A percentile compares a stretch with the other conserved stretches of the same genome.
These are phyloP conservation scores for Peromyscus polionotus DNA, from an alignment of 2,113 vertebrate species.

Conservation along the genomic window DNA sequence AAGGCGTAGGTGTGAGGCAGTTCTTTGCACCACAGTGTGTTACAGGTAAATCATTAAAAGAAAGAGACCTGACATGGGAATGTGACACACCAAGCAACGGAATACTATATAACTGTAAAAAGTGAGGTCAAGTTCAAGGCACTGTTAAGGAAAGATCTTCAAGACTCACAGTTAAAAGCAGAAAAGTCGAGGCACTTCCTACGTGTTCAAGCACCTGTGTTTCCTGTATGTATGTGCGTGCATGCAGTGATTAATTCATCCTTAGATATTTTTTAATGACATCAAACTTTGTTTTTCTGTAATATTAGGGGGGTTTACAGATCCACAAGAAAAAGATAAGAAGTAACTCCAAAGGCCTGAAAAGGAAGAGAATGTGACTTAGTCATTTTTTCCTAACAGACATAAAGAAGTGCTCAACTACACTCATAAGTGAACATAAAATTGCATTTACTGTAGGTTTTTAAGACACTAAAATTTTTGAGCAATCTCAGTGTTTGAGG, in stretches of 20 bases:
- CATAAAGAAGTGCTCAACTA: neutral
- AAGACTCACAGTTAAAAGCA: neutral
- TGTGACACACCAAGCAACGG: neutral
- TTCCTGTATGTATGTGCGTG: neutral
- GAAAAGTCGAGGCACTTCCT: neutral
- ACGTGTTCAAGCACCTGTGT: fast-evolving
- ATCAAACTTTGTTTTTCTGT: neutral
- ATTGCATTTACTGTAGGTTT: neutral
- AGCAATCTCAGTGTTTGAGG: neutral
- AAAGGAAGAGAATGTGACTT: neutral
- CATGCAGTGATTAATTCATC: neutral
- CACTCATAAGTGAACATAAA: constrained; percentile 35
- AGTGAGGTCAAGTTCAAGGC: neutral
- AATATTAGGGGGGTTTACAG: neutral
- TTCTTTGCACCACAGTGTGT: neutral
- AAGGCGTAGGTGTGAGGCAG: neutral
- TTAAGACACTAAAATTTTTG: constrained; percentile 25
- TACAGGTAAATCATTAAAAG: neutral
- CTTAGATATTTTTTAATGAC: neutral
- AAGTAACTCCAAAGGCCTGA: neutral
- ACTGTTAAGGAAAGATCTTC: neutral
- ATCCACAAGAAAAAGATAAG: neutral
- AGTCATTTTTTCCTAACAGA: neutral
- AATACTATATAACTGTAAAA: neutral
- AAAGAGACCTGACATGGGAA: neutral